Evolutionary conservation across 2,888 invertebrate species (phyloP), one percentile per base, ranked within the genome.

Genomic region (Eledona agricola): DNA sequence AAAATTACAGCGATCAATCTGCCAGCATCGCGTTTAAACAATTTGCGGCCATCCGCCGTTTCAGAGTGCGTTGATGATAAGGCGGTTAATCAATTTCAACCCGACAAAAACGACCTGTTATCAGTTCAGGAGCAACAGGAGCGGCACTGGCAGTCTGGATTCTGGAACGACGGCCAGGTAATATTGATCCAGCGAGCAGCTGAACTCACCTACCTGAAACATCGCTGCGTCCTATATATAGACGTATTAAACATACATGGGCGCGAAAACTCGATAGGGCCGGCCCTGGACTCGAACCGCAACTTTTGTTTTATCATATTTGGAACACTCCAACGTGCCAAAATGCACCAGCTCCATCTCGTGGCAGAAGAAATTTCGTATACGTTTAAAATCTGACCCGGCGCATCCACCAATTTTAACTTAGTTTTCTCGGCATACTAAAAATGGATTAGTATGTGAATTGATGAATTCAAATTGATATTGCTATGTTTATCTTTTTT

Each of bases 231-330:
- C 57, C 57, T 57, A 57, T 57, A 57, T 57, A 57, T 57, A 53
- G 53, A 49, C 38, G 34, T 57, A 57, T 57, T 50, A 57, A 57
- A 57, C 57, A 57, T 57, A 57, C 57, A 57, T 53, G 43, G 15
- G 29, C 28, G 28, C 10, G 9, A 12, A 31, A 45, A 17, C 7
- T 16, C 15, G n/a, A 6, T 12, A 6, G 19, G 17, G 7, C 26
- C 46, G 46, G 46, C 7, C 26, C 46, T 46, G 34, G 46, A 35
- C 1, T 4, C 13, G 5, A 16, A 16, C 12, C 3, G 7, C 3
- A 4, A 7, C 7, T 25, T 3, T n/a, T 23, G n/a, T n/a, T n/a
- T n/a, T n/a, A n/a, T n/a, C n/a, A n/a, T n/a, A n/a, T n/a, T n/a
- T n/a, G n/a, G n/a, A n/a, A n/a, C n/a, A n/a, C n/a, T n/a, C n/a